phyloP scores from a whole-genome alignment of 1,140 invertebrate species.

The Lordiphosa stackelbergi region DNA sequence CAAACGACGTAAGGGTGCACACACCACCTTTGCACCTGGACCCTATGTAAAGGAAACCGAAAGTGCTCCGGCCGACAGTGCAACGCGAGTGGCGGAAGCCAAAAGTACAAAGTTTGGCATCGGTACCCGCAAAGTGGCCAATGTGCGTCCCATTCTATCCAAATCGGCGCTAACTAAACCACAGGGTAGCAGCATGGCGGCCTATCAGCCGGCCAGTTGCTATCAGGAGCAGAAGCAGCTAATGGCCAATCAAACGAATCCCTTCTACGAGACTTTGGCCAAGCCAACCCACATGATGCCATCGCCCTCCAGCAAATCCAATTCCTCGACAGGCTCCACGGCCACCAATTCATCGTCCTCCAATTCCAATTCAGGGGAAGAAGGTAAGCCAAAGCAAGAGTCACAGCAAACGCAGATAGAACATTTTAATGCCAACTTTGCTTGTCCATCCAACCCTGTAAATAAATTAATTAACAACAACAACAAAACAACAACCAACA shows the following conservation, averaged over 20 bases:
- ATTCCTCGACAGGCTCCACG: slow-evolving; percentile 72
- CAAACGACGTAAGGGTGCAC: slow-evolving; percentile 86
- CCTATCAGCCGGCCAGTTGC: slow-evolving; percentile 36
- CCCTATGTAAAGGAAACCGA: slow-evolving; percentile 84
- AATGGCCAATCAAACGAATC: slow-evolving; percentile 70
- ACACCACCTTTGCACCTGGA: slow-evolving; percentile 91
- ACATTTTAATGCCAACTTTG: slow-evolving; percentile 18
- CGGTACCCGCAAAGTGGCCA: slow-evolving; percentile 68
- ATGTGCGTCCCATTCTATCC: slow-evolving; percentile 69
- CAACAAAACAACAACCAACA: slow-evolving; percentile 5
- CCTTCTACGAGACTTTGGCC: slow-evolving; percentile 62
- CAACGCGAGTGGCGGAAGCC: slow-evolving; percentile 34
- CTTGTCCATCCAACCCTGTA: slow-evolving; percentile 16
- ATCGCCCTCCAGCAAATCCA: slow-evolving; percentile 70
- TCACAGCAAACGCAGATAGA: slow-evolving; percentile 6
- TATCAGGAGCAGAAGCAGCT: slow-evolving; percentile 68
- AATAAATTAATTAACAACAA: slow-evolving; percentile 33
- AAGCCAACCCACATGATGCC: slow-evolving; percentile 56
- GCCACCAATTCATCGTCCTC: slow-evolving; percentile 68
- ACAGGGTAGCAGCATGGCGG: slow-evolving; percentile 22
- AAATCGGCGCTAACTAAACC: slow-evolving; percentile 53
- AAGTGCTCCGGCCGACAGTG: slow-evolving; percentile 60
- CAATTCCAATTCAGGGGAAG: slow-evolving; percentile 55
- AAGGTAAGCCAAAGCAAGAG: slow-evolving; percentile 63
- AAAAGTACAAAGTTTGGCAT: slow-evolving; percentile 62